These are phyloP conservation scores for Thera britannica DNA, from an alignment of 2,888 invertebrate genomes.

Conservation along the genomic window DNA sequence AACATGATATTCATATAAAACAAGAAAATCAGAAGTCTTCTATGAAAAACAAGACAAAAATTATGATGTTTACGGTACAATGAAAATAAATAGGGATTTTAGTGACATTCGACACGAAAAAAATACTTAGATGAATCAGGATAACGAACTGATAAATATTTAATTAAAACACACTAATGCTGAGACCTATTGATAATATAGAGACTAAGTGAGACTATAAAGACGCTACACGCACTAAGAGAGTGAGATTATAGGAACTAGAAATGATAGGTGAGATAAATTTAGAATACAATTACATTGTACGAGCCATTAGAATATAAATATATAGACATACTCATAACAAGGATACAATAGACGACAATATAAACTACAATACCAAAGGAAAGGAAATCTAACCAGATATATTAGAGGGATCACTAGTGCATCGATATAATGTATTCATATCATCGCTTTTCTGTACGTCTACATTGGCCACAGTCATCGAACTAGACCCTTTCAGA, in stretches of 20 bases:
- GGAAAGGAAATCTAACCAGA: slow-evolving; percentile 55
- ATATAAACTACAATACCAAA: not conserved
- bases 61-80: too few relatives aligned
- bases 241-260: not conserved
- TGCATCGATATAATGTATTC: slow-evolving; percentile 67
- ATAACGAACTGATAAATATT: too few relatives aligned
- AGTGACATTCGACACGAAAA: too few relatives aligned
- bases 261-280: not conserved
- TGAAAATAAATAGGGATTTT: too few relatives aligned
- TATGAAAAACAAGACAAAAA: too few relatives aligned
- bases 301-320: too few relatives aligned
- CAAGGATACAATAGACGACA: not conserved
- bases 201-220: not conserved
- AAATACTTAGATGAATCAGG: too few relatives aligned
- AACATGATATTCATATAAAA: not conserved
- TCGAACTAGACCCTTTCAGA: slow-evolving; percentile 49
- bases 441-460: slow-evolving; percentile 58
- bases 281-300: too few relatives aligned
- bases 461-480: slow-evolving; percentile 46
- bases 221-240: not conserved
- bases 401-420: slow-evolving; percentile 61
- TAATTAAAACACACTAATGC: too few relatives aligned
- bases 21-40: too few relatives aligned
- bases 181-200: too few relatives aligned
- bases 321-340: too few relatives aligned